phyloP scores from a whole-genome alignment of 2,113 vertebrate genomes.

The Malurus elegans region DNA sequence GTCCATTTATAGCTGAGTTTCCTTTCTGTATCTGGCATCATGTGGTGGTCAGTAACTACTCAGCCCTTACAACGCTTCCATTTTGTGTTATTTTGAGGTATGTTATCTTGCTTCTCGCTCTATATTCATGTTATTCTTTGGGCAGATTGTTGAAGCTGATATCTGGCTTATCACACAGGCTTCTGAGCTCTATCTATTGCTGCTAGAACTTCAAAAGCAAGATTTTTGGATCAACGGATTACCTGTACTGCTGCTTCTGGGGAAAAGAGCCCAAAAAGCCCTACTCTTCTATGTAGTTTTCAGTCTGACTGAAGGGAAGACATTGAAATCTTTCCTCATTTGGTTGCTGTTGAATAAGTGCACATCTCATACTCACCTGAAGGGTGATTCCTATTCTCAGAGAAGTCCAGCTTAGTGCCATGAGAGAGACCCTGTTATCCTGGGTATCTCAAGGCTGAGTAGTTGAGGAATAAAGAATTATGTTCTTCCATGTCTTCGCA shows the following conservation, averaged over 20 bases:
- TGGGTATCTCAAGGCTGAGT: not conserved
- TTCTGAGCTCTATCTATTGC: not conserved
- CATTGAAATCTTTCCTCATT: not conserved
- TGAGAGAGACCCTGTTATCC: not conserved
- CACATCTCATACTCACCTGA: not conserved
- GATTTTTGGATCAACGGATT: not conserved
- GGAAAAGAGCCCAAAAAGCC: accelerated
- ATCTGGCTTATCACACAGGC: not conserved
- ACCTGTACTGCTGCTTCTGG: not conserved
- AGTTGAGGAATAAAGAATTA: not conserved
- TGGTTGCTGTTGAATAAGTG: not conserved
- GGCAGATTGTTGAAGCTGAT: not conserved
- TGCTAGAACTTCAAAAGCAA: not conserved
- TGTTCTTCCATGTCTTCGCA: not conserved
- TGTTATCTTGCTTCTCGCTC: not conserved
- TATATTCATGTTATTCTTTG: not conserved
- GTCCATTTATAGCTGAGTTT: not conserved
- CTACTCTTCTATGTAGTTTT: not conserved
- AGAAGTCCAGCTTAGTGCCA: not conserved
- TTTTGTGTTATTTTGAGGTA: not conserved
- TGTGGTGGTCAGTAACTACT: not conserved
- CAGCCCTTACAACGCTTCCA: not conserved
- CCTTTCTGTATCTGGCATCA: not conserved
- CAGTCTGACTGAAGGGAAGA: not conserved
- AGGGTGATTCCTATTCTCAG: not conserved